phyloP scores from a whole-genome alignment of 2,113 vertebrate species.

The Cochlearius cochlearius region DNA sequence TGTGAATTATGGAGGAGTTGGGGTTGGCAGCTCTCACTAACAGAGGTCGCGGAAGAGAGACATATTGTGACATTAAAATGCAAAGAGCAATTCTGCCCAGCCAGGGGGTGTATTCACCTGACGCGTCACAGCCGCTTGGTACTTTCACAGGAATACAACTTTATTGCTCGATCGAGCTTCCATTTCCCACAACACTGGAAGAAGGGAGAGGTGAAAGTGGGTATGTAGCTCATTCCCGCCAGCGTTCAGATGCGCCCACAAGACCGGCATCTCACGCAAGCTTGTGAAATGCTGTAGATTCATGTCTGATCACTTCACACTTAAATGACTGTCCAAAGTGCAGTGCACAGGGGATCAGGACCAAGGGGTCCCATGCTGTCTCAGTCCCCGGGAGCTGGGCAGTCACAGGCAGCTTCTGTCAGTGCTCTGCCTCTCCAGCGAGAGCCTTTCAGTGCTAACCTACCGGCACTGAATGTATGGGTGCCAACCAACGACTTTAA shows the following conservation, averaged over 20 bases:
- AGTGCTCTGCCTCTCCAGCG: rapidly evolving
- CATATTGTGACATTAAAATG: not conserved
- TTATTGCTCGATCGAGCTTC: not conserved
- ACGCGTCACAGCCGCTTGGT: not conserved
- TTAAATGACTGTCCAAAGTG: not conserved
- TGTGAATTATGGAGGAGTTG: not conserved
- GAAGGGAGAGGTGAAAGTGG: not conserved
- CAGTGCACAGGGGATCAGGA: not conserved
- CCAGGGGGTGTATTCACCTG: not conserved
- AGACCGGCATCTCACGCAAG: not conserved
- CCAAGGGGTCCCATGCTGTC: not conserved
- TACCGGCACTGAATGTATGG: too few species aligned
- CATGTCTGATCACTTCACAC: too few species aligned
- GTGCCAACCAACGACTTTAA: not conserved
- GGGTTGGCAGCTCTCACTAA: not conserved
- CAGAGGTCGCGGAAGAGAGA: not conserved
- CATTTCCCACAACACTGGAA: not conserved
- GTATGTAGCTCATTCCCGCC: not conserved
- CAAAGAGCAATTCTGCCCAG: not conserved
- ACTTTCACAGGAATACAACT: not conserved
- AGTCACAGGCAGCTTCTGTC: not conserved
- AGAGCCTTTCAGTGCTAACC: not conserved
- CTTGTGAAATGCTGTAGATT: not conserved
- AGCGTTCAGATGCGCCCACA: not conserved
- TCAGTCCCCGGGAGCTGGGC: not conserved